Base-by-base conservation (phyloP, 1,140 invertebrate species). In the Bombus soroeensis region DNA sequence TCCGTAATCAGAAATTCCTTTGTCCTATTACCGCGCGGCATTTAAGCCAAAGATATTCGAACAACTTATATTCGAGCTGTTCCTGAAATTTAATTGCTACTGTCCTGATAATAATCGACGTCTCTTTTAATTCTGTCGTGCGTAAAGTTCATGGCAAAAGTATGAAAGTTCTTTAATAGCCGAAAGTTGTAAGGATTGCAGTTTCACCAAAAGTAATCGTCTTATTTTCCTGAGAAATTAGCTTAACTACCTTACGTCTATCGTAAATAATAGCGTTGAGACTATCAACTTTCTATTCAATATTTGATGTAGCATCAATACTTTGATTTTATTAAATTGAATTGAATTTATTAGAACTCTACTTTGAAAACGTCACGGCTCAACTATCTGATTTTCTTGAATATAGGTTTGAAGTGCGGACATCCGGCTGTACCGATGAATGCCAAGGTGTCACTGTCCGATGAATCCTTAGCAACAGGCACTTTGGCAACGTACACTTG, bases 351-450 rank as follows among this genome's bases (percentile, higher is more conserved):
- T 47, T 68, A 0, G 10, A 70, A 37, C 2, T 22, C 15, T 13
- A 37, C 59, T 47, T 41, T 3, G 25, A 32, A 18, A 5, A 41
- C 53, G 22, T 15, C 15, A 64, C 70, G 53, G 64, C 47, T 81
- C 32, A 89, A 64, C 47, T n/a, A n/a, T 62, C 82, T 76, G 70
- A 90, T 90, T 90, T 83, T 92, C 77, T 79, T 90, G 68, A 86
- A 93, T 91, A 75, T 94, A 96, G 96, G 95, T 88, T 91, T 93
- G 84, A 95, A 95, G 93, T 98, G 97, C 93, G 97, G 97, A 41
- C 97, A 97, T 93, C 98, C 98, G 81, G 97, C 98, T 41, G 97
- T 98, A 87, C 98, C 98, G 43, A 95, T 97, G 72, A 98, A 98
- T 95, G 97, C 98, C 70, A 96, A 96, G 91, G 97, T 98, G 57